A percentile compares a stretch with the other conserved stretches of the same genome.
Evolutionary conservation across 2,113 vertebrate species (phyloP).

Genomic region (Leucopternis melanops): DNA sequence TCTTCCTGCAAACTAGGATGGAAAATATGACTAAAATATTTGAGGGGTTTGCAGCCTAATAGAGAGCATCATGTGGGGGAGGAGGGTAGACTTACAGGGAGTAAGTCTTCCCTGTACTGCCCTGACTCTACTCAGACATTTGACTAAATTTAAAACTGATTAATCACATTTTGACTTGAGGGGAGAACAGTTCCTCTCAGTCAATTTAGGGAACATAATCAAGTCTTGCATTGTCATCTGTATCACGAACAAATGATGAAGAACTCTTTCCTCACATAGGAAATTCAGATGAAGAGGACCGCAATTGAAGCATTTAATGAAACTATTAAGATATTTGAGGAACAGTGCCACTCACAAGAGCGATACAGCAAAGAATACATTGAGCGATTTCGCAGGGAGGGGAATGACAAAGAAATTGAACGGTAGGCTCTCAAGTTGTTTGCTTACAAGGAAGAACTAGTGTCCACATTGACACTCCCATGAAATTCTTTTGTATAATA

Average conservation of each 20-base stretch:
- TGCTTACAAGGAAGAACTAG: neutral
- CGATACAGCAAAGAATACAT: conserved; percentile 89
- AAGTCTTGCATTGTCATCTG: neutral
- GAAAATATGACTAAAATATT: conserved; percentile 54
- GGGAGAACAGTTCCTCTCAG: neutral
- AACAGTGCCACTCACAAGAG: conserved; percentile 91
- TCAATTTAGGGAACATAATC: neutral
- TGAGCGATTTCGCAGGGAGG: conserved; percentile 84
- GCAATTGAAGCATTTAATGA: conserved; percentile 94
- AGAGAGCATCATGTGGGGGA: neutral
- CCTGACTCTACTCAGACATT: neutral
- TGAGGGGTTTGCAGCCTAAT: conserved; percentile 1
- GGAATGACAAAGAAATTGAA: conserved; percentile 88
- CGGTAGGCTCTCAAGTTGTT: conserved; percentile 67
- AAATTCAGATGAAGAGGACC: conserved; percentile 96
- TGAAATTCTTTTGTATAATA: neutral
- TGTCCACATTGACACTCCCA: neutral
- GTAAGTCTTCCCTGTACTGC: neutral
- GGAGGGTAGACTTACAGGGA: neutral
- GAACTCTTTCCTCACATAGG: conserved; percentile 66
- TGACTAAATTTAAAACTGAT: neutral
- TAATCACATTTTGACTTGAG: neutral
- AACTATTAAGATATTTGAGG: conserved; percentile 94
- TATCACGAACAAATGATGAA: neutral
- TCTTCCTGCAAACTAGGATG: conserved; percentile 33